These are phyloP conservation scores for Myzus persicae DNA, from an alignment of 1,140 invertebrate genomes.

Conservation along the genomic window DNA sequence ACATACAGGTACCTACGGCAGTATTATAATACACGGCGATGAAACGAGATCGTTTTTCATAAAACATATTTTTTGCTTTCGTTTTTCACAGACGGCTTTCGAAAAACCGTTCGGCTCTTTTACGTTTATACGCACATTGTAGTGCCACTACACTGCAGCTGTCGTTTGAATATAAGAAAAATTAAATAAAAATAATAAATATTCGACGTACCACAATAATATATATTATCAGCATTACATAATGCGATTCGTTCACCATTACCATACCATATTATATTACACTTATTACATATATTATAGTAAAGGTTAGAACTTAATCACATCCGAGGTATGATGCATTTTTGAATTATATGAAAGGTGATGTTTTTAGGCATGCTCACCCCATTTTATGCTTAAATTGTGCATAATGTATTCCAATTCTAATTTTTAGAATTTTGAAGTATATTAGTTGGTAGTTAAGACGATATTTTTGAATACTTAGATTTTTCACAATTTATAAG, in stretches of 20 bases:
- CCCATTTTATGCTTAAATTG: no score
- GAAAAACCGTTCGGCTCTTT: background rate
- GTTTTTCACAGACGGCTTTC: background rate
- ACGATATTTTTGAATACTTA: no score
- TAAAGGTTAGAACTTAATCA: background rate
- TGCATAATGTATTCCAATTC: no score
- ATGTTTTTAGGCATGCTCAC: no score
- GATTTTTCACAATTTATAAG: no score
- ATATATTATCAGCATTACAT: background rate
- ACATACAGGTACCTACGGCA: background rate
- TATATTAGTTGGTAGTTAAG: no score
- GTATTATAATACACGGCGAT: background rate
- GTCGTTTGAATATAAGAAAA: background rate
- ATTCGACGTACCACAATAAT: background rate
- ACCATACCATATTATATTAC: no score
- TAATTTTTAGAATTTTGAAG: no score
- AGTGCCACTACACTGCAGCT: background rate
- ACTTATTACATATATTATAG: no score
- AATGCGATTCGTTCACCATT: background rate
- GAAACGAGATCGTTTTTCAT: constrained; percentile 17
- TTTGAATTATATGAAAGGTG: background rate
- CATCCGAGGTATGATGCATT: no score
- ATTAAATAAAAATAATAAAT: background rate
- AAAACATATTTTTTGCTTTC: background rate
- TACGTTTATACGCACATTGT: background rate